A percentile compares a stretch with the other conserved stretches of the same genome.
Conservation (phyloP, 2,888 invertebrate species). For the Andrena flavipes region DNA sequence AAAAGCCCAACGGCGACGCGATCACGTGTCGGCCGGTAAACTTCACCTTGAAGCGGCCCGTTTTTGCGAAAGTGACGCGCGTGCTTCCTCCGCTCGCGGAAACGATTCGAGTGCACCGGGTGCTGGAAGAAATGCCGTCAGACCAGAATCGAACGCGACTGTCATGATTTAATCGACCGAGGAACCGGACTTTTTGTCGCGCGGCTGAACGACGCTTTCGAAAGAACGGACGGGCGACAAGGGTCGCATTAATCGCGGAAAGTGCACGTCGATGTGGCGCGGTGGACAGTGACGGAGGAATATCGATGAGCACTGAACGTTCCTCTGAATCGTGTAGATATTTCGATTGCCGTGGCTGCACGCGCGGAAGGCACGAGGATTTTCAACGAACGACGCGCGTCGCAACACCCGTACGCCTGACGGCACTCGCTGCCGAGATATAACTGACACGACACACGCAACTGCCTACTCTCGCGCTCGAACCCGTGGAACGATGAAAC, state of each 20-base stretch:
- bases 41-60: not conserved
- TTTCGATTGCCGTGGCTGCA: not conserved
- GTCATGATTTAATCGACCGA: constrained; percentile 45
- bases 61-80: not conserved
- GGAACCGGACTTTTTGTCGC: not conserved
- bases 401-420: constrained; percentile 73
- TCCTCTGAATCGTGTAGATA: no score
- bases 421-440: constrained; percentile 83
- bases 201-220: not conserved
- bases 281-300: not conserved
- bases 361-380: constrained; percentile 38
- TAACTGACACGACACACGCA: constrained; percentile 82
- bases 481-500: constrained; percentile 69
- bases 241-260: not conserved
- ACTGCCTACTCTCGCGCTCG: constrained; percentile 73
- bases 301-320: constrained; percentile 1
- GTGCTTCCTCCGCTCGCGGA: not conserved
- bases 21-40: constrained; percentile 27
- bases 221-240: not conserved
- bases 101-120: not conserved
- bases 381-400: constrained; percentile 52
- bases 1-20: not conserved
- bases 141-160: constrained; percentile 24
- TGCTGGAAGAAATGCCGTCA: constrained; percentile 17
- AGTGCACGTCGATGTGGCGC: not conserved